phyloP scores from a whole-genome alignment of 2,113 vertebrate species.

The Anhinga rufa region DNA sequence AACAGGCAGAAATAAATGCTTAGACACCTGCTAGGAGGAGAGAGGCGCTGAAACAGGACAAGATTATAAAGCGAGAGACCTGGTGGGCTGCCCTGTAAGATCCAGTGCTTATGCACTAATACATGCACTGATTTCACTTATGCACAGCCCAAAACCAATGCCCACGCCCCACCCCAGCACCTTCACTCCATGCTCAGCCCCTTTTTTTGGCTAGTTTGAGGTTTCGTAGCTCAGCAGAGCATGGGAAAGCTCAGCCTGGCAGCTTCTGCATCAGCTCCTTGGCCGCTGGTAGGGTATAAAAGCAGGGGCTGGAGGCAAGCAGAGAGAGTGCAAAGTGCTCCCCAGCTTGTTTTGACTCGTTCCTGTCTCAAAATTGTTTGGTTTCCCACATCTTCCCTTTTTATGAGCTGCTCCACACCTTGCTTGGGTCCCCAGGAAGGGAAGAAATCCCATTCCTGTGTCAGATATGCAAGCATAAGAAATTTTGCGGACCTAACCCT shows the following conservation, averaged over 20 bases:
- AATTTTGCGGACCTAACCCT: neutral
- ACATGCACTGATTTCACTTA: neutral
- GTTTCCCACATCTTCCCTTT: neutral
- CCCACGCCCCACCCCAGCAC: accelerated
- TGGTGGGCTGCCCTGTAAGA: neutral
- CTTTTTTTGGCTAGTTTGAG: neutral
- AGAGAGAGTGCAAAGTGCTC: neutral
- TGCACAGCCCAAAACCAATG: neutral
- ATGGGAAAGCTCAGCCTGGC: neutral
- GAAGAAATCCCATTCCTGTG: neutral
- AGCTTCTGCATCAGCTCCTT: neutral
- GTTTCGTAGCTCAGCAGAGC: neutral
- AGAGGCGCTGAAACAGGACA: neutral
- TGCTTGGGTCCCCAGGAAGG: accelerated
- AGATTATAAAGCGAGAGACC: neutral
- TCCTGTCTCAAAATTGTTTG: accelerated
- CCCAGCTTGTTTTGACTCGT: neutral
- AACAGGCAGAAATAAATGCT: neutral
- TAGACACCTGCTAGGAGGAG: neutral
- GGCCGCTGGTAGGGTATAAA: neutral
- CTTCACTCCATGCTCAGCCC: neutral
- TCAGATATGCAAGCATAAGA: accelerated
- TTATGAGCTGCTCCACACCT: neutral
- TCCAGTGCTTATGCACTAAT: neutral
- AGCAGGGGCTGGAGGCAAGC: neutral